Base-by-base conservation (phyloP, 2,888 invertebrate genomes). In the Drosophila histrio region DNA sequence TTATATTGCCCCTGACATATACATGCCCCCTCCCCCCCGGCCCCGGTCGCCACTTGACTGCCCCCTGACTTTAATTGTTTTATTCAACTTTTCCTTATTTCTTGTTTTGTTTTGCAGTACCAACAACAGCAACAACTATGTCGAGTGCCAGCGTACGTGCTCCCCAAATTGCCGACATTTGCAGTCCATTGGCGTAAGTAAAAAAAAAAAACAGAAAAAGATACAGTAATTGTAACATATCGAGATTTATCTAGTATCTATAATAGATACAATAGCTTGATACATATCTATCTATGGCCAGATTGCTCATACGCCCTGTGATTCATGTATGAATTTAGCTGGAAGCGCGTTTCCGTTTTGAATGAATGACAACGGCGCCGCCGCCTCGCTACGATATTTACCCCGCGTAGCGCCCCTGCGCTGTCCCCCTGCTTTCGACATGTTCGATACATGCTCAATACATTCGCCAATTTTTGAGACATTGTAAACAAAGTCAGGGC, bases 141-240 rank as follows among this genome's bases (percentile, higher is more conserved):
- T 93, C 93, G 84, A 89, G 93, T 75, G 93, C 93, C 72, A 93
- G 93, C 84, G 92, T 93, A 57, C 93, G 93, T 88, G 93, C 92
- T 79, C 92, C 92, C 71, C 93, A 93, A 89, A 90, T 93, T 72
- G 81, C 90, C 62, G 91, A 91, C 76, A 89, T 91, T 75, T 91
- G 89, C 89, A 91, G 90, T 81, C 91, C 91, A 64, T 74, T 91
- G 69, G 90, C 91, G 91, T 91, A 89, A 91, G 91, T 91, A 77
- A 17, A 39, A 15, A 8, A 36, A 13, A 30, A 8, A 15, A 2
- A 41, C 5, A 19, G 7, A 11, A n/a, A 41, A 21, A 28, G 17
- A 39, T 32, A 22, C 21, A 22, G 7, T 49, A 8, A 19, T 19
- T 9, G 21, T 32, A 49, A 36, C 49, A 49, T 13, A 32, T 15